A percentile compares a stretch with the other conserved stretches of the same genome.
These are phyloP conservation scores for Bombylius major DNA, from an alignment of 2,888 invertebrate genomes.

Conservation along the genomic window DNA sequence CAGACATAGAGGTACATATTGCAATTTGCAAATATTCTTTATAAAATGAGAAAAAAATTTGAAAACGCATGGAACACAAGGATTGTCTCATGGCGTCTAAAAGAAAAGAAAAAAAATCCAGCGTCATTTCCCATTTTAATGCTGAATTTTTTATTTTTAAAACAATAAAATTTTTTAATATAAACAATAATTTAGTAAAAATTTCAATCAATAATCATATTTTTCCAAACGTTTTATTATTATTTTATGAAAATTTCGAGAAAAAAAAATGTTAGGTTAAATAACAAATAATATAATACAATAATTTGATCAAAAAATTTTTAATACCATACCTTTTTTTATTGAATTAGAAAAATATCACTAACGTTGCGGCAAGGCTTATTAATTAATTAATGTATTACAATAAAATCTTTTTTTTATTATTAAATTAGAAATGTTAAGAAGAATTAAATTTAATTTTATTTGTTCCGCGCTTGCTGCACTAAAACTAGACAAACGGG, in stretches of 20 bases:
- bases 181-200: no score
- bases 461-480: conserved; percentile 12
- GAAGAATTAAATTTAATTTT: neutral
- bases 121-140: no score
- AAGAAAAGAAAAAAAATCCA: neutral
- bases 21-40: no score
- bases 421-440: neutral
- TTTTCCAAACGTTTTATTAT: neutral
- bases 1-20: no score
- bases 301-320: neutral
- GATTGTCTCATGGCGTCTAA: neutral
- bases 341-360: conserved; percentile 16
- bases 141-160: no score
- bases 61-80: neutral
- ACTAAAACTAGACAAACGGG: conserved; percentile 10
- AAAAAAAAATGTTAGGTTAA: neutral
- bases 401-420: conserved; percentile 13
- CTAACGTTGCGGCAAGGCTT: conserved; percentile 21
- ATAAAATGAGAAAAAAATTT: no score
- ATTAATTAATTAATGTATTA: conserved; percentile 10
- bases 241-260: neutral
- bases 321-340: neutral
- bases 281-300: neutral
- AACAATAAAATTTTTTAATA: no score
- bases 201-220: neutral